Evolutionary conservation across 2,888 invertebrate genomes (phyloP).

Genomic region (Philonicus albiceps): DNA sequence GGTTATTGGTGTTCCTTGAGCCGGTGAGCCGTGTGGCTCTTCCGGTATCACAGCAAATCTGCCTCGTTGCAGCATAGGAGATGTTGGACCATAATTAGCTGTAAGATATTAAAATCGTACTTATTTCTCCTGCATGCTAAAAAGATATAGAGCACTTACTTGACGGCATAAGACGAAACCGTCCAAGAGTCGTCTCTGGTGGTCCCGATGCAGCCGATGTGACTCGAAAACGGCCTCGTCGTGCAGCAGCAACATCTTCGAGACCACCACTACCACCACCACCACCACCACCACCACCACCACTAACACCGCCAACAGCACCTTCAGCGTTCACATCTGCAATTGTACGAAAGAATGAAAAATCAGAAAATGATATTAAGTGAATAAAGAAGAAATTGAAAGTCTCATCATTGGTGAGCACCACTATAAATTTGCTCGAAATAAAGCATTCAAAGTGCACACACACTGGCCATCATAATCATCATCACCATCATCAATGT

Average conservation of each 20-base stretch:
- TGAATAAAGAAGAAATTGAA: neutral
- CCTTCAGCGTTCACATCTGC: conserved; percentile 53
- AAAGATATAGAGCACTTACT: conserved; percentile 54
- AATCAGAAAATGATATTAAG: neutral
- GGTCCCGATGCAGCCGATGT: conserved; percentile 62
- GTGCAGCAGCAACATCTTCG: conserved; percentile 59
- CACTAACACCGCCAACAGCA: conserved; percentile 55
- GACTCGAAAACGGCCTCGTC: conserved; percentile 67
- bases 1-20: conserved; percentile 56
- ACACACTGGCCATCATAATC: neutral
- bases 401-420: neutral
- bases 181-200: conserved; percentile 62
- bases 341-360: neutral
- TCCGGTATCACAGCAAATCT: conserved; percentile 64
- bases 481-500: neutral
- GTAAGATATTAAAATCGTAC: conserved; percentile 46
- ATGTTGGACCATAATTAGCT: conserved; percentile 63
- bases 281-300: conserved; percentile 53
- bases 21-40: conserved; percentile 63
- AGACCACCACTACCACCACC: conserved; percentile 50
- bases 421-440: neutral
- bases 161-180: conserved; percentile 63
- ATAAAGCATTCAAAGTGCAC: neutral
- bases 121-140: neutral
- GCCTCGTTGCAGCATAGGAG: conserved; percentile 62